phyloP scores from a whole-genome alignment of 1,140 invertebrate species.

The Diorhabda carinulata region DNA sequence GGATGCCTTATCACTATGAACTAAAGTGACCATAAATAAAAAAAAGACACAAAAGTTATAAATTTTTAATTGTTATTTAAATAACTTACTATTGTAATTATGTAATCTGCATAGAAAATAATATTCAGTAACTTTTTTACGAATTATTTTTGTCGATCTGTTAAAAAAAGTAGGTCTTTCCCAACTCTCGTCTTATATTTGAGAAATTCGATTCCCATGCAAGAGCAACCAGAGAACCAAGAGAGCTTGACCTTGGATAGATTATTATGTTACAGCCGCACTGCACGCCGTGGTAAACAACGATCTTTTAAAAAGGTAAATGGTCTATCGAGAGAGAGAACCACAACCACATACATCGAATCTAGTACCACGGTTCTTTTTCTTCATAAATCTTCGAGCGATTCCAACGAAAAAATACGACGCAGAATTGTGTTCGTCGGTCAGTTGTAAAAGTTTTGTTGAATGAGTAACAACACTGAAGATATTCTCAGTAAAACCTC shows the following conservation, averaged over 20 bases:
- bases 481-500: too few species aligned
- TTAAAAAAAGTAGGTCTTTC: conserved; percentile 7
- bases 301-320: conserved; percentile 18
- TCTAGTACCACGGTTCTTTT: neutral
- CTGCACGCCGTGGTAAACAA: conserved; percentile 13
- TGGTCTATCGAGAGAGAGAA: conserved; percentile 1
- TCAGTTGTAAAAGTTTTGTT: too few species aligned
- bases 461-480: too few species aligned
- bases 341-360: neutral
- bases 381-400: neutral
- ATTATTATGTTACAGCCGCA: conserved; percentile 14
- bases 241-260: conserved; percentile 11
- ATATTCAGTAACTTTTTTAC: neutral
- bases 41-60: neutral
- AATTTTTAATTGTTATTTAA: neutral
- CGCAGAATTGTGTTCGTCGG: neutral
- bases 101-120: neutral
- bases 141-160: neutral
- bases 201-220: conserved; percentile 16
- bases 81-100: neutral
- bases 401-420: neutral
- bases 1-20: too few species aligned
- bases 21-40: too few species aligned
- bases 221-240: conserved; percentile 7
- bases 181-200: neutral